Conservation (phyloP, 92 coral and sea anemone species). For the Epizoanthus ramosus region DNA sequence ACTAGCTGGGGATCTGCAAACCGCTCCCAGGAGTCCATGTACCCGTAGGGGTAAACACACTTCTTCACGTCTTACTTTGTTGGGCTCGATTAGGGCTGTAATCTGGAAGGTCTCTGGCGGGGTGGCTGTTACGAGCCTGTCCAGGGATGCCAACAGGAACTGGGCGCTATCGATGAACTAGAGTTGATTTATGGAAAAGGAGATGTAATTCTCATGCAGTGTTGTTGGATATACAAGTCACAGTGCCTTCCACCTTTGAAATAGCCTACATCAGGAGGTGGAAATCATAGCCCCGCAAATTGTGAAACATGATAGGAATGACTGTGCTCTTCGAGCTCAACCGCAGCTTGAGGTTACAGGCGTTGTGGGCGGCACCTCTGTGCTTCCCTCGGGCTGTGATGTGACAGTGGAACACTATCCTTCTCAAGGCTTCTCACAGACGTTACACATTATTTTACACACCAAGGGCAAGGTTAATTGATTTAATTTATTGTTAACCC, state of each 20-base stretch:
- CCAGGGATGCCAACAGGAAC: constrained; percentile 18
- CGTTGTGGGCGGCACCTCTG: neutral
- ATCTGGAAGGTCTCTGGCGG: neutral
- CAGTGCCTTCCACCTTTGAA: neutral
- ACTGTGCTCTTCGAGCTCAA: neutral
- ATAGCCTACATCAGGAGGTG: neutral
- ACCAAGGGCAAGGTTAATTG: no score
- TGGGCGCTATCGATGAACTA: neutral
- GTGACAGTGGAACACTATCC: neutral
- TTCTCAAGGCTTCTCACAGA: neutral
- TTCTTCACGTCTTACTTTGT: neutral
- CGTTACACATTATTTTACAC: no score
- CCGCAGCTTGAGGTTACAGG: neutral
- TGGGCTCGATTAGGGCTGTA: neutral
- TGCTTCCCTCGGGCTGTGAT: no score
- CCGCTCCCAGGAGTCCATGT: neutral
- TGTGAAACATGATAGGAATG: neutral
- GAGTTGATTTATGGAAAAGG: neutral
- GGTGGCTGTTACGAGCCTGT: neutral
- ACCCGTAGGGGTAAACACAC: neutral
- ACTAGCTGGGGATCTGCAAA: no score
- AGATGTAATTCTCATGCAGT: neutral
- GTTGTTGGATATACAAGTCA: neutral
- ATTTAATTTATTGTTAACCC: no score
- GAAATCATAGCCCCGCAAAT: neutral